Conservation (phyloP, 1,140 invertebrate genomes). For the Drosophila ambigua region DNA sequence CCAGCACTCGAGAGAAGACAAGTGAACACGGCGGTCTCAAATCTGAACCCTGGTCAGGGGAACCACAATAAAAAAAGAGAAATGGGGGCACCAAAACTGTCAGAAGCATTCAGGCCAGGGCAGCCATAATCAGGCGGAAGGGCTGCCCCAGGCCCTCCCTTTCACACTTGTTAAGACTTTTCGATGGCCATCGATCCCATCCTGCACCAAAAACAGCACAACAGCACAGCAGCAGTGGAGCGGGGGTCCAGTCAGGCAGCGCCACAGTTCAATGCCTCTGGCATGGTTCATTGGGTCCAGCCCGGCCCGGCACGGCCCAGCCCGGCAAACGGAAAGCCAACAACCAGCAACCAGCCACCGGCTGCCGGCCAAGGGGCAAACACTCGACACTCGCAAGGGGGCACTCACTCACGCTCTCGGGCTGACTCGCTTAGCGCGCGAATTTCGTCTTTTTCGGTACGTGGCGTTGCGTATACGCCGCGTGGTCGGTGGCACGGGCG, state of each 20-base stretch:
- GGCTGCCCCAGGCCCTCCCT: slow-evolving; percentile 19
- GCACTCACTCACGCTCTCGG: slow-evolving; percentile 40
- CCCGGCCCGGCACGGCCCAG: slow-evolving; percentile 5
- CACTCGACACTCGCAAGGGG: slow-evolving; percentile 24
- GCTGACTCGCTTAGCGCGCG: slow-evolving; percentile 5
- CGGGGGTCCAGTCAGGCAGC: slow-evolving; percentile 43
- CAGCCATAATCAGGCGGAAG: slow-evolving; percentile 38
- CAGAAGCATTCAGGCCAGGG: slow-evolving; percentile 58
- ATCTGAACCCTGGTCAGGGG: slow-evolving; percentile 22
- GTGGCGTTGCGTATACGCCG: slow-evolving; percentile 69
- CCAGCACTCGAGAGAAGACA: slow-evolving; percentile 71
- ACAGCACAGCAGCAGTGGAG: slow-evolving; percentile 13
- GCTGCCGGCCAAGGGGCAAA: slow-evolving; percentile 25
- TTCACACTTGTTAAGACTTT: slow-evolving; percentile 71
- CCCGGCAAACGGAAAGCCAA: slow-evolving; percentile 41
- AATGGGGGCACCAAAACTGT: slow-evolving; percentile 49
- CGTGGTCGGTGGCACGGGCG: slow-evolving; percentile 49
- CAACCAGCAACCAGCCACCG: too few species aligned
- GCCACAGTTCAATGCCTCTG: slow-evolving; percentile 71
- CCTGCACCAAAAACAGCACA: slow-evolving; percentile 17
- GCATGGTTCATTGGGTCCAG: slow-evolving; percentile 63
- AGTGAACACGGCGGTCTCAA: slow-evolving; percentile 55
- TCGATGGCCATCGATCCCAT: slow-evolving; percentile 67
- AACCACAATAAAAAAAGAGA: slow-evolving; percentile 3
- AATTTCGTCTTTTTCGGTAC: slow-evolving; percentile 65